Evolutionary conservation across 2,113 vertebrate species (phyloP).

Genomic region (Amblyopsis rosae): DNA sequence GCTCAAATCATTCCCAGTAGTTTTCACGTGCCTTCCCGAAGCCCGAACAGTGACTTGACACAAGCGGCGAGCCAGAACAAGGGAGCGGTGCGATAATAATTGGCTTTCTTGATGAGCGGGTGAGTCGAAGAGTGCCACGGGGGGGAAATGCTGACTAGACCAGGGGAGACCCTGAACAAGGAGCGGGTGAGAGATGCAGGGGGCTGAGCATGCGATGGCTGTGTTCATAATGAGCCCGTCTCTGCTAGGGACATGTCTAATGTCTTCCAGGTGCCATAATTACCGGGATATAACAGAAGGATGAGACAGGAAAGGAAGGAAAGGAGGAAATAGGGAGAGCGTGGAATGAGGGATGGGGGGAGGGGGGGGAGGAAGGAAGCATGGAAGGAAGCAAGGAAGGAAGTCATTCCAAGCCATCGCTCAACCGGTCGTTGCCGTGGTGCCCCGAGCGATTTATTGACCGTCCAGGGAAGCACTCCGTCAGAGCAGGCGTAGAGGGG

Average conservation of each 20-base stretch:
- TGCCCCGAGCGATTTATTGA: constrained; percentile 92
- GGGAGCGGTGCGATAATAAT: constrained; percentile 44
- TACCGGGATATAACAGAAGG: constrained; percentile 18
- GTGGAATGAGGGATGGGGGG: constrained; percentile 7
- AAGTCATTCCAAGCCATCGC: constrained; percentile 56
- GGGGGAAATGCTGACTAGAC: constrained; percentile 24
- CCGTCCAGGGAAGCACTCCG: constrained; percentile 80
- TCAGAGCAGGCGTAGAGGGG: constrained; percentile 78
- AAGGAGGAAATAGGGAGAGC: background rate
- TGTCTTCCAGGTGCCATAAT: constrained; percentile 57
- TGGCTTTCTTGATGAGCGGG: constrained; percentile 45
- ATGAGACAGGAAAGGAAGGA: background rate
- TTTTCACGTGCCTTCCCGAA: constrained; percentile 67
- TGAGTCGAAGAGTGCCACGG: constrained; percentile 29
- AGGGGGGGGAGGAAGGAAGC: constrained; percentile 16
- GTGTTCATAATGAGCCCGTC: constrained; percentile 35
- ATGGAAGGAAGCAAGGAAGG: constrained; percentile 34
- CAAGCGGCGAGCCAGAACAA: constrained; percentile 18
- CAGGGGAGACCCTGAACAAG: constrained; percentile 8
- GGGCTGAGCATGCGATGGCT: background rate
- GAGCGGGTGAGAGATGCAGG: background rate
- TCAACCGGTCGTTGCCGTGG: constrained; percentile 76
- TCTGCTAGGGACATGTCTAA: constrained; percentile 37
- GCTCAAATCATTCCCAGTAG: constrained; percentile 80
- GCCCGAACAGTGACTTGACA: constrained; percentile 22